phyloP scores from a whole-genome alignment of 2,797 vertebrate species.

The Fistularia commersonii region DNA sequence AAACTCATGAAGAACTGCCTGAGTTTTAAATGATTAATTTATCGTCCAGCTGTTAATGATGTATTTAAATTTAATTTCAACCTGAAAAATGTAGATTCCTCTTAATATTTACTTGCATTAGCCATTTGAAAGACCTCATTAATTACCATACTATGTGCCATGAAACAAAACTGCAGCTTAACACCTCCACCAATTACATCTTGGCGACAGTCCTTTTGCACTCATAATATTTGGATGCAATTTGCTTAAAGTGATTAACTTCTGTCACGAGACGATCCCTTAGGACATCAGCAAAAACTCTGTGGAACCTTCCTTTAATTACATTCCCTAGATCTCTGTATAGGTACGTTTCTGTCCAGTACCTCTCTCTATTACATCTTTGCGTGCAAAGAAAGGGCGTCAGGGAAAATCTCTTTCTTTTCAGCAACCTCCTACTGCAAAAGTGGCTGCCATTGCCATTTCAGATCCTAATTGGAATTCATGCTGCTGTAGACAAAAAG shows the following conservation, averaged over 20 bases:
- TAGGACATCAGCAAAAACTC: too few species aligned
- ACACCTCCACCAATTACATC: background rate
- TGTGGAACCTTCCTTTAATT: constrained; percentile 2
- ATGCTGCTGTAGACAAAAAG: constrained; percentile 51
- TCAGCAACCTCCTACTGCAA: constrained; percentile 27
- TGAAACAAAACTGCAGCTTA: background rate
- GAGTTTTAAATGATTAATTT: too few species aligned
- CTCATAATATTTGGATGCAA: constrained; percentile 2
- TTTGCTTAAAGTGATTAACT: background rate
- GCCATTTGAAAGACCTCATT: too few species aligned
- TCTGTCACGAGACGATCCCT: too few species aligned
- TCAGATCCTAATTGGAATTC: constrained; percentile 48
- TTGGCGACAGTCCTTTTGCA: too few species aligned
- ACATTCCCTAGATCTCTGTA: constrained; percentile 8
- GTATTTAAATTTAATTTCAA: too few species aligned
- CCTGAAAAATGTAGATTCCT: too few species aligned
- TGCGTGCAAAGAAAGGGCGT: constrained; percentile 9
- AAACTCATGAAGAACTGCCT: too few species aligned
- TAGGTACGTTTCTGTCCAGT: constrained; percentile 12
- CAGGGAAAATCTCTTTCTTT: constrained; percentile 24
- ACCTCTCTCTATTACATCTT: constrained; percentile 35
- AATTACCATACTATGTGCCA: too few species aligned
- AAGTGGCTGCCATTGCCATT: constrained; percentile 33
- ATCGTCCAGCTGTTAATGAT: too few species aligned
- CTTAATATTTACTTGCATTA: too few species aligned